Percentiles rank a stretch among this genome's conserved stretches.
Evolutionary conservation across 1,140 invertebrate genomes (phyloP).

Genomic region (Calliopsis andreniformis): DNA sequence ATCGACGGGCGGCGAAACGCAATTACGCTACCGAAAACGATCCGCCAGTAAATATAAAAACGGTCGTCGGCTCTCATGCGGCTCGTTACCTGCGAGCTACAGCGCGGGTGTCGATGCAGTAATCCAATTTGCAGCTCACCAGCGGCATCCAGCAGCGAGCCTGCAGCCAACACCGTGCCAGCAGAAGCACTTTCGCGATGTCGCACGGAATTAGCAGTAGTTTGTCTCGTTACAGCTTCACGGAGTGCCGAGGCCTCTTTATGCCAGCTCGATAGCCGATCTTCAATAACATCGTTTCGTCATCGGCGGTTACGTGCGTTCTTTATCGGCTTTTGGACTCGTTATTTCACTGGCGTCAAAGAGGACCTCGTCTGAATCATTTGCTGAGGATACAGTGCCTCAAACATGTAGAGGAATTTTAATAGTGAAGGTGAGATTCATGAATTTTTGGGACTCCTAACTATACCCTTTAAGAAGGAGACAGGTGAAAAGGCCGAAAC

Average conservation of each 20-base stretch:
- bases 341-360: background rate
- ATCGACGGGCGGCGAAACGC: slow-evolving; percentile 28
- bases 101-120: slow-evolving; percentile 62
- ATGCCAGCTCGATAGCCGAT: slow-evolving; percentile 48
- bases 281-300: slow-evolving; percentile 56
- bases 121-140: slow-evolving; percentile 69
- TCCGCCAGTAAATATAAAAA: slow-evolving; percentile 49
- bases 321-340: slow-evolving; percentile 37
- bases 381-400: too few species aligned
- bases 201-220: slow-evolving; percentile 60
- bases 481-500: too few species aligned
- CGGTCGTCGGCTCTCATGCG: slow-evolving; percentile 18
- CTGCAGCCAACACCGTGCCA: slow-evolving; percentile 43
- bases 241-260: slow-evolving; percentile 43
- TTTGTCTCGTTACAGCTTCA: slow-evolving; percentile 65
- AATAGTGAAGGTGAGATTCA: too few species aligned
- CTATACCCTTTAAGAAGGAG: too few species aligned
- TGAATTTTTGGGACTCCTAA: too few species aligned
- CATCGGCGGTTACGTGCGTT: slow-evolving; percentile 31
- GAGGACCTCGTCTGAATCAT: too few species aligned
- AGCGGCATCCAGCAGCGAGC: slow-evolving; percentile 48
- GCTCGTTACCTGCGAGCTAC: slow-evolving; percentile 47
- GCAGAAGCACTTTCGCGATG: slow-evolving; percentile 52
- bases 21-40: slow-evolving; percentile 40
- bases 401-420: too few species aligned